These are phyloP conservation scores for Chymomyza amoena DNA, from an alignment of 2,888 invertebrate genomes.

Conservation along the genomic window DNA sequence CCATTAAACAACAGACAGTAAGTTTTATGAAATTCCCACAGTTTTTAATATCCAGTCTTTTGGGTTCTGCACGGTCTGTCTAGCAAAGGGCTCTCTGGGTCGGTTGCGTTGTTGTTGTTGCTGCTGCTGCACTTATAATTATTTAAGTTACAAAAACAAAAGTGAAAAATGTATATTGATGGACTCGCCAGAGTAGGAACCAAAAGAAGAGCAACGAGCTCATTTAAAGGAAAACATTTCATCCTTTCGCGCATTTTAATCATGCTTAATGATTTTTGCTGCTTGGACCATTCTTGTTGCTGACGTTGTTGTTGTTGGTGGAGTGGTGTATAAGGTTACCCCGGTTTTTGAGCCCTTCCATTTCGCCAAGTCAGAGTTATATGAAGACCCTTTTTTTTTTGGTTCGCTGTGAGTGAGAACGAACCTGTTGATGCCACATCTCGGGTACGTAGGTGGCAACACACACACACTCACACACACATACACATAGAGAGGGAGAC, in stretches of 20 bases:
- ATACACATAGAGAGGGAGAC: not conserved
- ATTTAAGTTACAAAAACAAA: conserved; percentile 32
- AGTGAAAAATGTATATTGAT: conserved; percentile 41
- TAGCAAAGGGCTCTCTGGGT: not conserved
- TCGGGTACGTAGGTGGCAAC: conserved; percentile 55
- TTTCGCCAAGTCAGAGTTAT: conserved; percentile 6
- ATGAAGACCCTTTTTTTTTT: conserved; percentile 11
- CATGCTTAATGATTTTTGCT: conserved; percentile 55
- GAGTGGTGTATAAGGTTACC: not conserved
- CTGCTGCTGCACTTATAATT: conserved; percentile 18
- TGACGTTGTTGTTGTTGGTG: not conserved
- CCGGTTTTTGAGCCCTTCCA: not conserved
- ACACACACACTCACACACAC: conserved; percentile 6
- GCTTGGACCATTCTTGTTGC: not conserved
- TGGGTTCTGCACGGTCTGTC: not conserved
- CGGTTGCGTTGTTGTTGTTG: not conserved
- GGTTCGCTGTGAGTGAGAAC: conserved; percentile 3
- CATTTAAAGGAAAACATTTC: conserved; percentile 49
- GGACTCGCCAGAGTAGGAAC: not conserved
- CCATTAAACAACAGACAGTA: conserved; percentile 10
- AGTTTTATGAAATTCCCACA: conserved; percentile 46
- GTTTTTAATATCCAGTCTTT: conserved; percentile 1
- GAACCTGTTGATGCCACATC: not conserved
- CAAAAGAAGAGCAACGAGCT: conserved; percentile 7
- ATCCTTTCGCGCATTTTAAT: conserved; percentile 65